Evolutionary conservation across 2,113 vertebrate species (phyloP).

Genomic region (Cyrtonyx montezumae): DNA sequence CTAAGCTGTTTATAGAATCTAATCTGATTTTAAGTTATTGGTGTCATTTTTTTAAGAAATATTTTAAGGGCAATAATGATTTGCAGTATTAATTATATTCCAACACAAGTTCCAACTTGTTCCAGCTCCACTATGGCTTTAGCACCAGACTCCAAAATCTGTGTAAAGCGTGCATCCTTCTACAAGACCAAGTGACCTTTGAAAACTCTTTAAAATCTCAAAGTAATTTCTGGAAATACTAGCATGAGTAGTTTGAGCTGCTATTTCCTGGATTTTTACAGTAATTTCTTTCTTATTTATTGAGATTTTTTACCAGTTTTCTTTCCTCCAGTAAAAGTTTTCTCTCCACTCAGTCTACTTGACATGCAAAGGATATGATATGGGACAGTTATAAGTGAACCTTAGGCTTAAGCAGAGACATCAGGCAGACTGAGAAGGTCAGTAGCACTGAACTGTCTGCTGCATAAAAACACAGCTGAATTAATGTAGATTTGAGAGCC

Average conservation of each 20-base stretch:
- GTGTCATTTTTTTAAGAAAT: neutral
- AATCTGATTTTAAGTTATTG: neutral
- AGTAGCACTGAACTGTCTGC: neutral
- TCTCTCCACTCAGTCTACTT: neutral
- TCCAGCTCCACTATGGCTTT: neutral
- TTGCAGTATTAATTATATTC: neutral
- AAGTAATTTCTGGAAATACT: neutral
- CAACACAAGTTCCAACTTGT: neutral
- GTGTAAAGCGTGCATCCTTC: neutral
- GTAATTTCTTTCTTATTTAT: conserved; percentile 5
- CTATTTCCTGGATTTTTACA: neutral
- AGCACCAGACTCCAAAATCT: neutral
- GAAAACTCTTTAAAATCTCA: neutral
- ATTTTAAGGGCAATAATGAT: neutral
- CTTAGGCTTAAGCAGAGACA: neutral
- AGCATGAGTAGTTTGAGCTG: neutral
- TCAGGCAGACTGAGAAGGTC: neutral
- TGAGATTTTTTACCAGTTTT: neutral
- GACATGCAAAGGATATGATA: neutral
- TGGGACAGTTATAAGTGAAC: neutral
- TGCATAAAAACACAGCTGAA: neutral
- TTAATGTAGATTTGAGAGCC: neutral
- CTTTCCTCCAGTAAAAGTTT: neutral
- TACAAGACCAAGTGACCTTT: neutral
- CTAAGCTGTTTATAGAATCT: neutral